Conservation (phyloP, 1,140 invertebrate genomes). For the Riptortus pedestris region DNA sequence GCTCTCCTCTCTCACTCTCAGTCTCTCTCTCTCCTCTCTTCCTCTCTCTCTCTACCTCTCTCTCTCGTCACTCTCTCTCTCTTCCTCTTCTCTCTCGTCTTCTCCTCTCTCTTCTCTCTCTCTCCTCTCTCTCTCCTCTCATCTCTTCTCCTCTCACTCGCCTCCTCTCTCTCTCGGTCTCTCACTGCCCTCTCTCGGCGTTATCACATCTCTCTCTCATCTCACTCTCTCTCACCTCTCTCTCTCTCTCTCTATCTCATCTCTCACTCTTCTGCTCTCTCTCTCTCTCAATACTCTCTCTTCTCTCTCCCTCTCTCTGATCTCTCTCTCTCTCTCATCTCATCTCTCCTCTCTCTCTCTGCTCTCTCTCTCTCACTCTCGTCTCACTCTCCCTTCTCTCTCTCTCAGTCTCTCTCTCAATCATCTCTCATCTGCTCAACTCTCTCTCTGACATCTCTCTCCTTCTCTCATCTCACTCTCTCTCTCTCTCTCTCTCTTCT, state of each 20-base stretch:
- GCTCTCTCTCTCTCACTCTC: not conserved
- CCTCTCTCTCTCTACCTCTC: not conserved
- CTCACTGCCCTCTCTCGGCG: too few relatives aligned
- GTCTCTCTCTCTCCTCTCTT: not conserved
- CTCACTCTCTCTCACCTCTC: not conserved
- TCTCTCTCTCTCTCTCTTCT: too few relatives aligned
- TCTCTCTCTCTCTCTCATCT: too few relatives aligned
- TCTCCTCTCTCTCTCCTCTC: too few relatives aligned
- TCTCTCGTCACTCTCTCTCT: not conserved
- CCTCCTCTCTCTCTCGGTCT: too few relatives aligned
- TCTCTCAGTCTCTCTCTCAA: not conserved
- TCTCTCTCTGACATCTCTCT: not conserved
- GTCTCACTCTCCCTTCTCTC: not conserved
- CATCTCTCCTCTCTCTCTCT: not conserved
- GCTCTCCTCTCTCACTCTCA: not conserved
- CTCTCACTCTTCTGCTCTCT: too few relatives aligned
- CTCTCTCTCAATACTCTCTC: too few relatives aligned
- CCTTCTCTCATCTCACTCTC: not conserved
- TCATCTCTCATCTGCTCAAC: too few relatives aligned
- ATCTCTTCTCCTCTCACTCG: too few relatives aligned
- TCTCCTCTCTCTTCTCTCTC: not conserved
- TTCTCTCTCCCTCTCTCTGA: too few relatives aligned
- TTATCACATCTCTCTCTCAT: too few relatives aligned
- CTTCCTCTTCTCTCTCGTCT: not conserved
- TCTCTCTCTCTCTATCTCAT: not conserved